A percentile compares a stretch with the other conserved stretches of the same genome.
Evolutionary conservation across 2,797 vertebrate species (phyloP).

Genomic region (Mormyrops attenuatus): DNA sequence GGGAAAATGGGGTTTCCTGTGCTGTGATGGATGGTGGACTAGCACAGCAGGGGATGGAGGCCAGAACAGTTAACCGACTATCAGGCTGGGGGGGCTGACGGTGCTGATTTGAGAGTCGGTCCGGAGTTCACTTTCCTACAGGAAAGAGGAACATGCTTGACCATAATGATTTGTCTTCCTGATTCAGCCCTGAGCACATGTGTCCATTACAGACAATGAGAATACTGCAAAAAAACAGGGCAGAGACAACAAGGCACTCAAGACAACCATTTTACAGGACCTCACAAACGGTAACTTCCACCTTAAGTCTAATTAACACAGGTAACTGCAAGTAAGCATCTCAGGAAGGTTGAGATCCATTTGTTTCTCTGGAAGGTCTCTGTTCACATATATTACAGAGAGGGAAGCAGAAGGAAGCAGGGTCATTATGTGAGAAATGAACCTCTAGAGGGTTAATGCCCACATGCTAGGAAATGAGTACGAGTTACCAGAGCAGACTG

Average conservation of each 20-base stretch:
- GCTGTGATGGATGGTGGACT: not conserved
- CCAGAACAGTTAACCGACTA: not conserved
- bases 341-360: not conserved
- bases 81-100: not conserved
- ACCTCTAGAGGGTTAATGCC: not conserved
- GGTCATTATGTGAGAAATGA: not conserved
- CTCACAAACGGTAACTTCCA: not conserved
- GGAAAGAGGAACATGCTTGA: not conserved
- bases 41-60: not conserved
- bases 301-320: not conserved
- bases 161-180: not conserved
- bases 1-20: conserved; percentile 1
- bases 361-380: not conserved
- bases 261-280: not conserved
- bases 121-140: not conserved
- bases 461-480: not conserved
- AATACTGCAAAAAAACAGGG: not conserved
- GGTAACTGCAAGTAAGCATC: not conserved
- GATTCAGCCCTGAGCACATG: not conserved
- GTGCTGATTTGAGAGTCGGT: not conserved
- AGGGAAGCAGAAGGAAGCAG: not conserved
- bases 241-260: not conserved
- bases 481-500: not conserved
- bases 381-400: not conserved
- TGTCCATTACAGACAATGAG: not conserved